These are phyloP conservation scores for Pantelozetes paolii DNA, from an alignment of 2,888 invertebrate species.

Conservation along the genomic window DNA sequence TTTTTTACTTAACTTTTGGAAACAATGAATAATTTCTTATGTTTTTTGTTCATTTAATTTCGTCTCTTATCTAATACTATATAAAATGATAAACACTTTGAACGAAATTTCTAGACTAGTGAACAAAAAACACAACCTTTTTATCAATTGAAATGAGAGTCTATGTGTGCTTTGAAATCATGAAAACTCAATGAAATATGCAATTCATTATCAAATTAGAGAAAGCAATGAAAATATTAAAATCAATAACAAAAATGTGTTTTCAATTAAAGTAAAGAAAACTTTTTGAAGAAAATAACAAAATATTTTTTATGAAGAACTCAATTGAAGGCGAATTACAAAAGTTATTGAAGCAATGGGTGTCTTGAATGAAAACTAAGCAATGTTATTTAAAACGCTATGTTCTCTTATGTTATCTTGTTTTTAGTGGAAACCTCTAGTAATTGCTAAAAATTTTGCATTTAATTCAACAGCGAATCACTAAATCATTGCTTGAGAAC, in stretches of 20 bases:
- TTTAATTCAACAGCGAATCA: background rate
- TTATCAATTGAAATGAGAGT: background rate
- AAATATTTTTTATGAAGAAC: too few relatives aligned
- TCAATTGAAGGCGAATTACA: background rate
- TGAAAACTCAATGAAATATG: background rate
- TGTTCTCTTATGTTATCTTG: too few relatives aligned
- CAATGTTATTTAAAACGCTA: too few relatives aligned
- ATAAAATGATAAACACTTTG: background rate
- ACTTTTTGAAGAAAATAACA: too few relatives aligned
- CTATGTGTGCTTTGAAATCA: background rate
- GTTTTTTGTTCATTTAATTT: background rate
- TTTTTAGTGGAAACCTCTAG: background rate
- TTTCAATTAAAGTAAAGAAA: background rate
- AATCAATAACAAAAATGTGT: background rate
- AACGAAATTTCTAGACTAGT: background rate
- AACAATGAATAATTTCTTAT: background rate
- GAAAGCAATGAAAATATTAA: background rate
- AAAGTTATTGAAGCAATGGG: slow-evolving; percentile 6
- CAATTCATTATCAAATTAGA: background rate
- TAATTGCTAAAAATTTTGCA: background rate
- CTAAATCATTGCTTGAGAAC: background rate
- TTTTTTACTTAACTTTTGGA: background rate
- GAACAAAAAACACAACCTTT: background rate
- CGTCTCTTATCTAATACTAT: background rate
- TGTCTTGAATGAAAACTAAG: too few relatives aligned